Percentiles rank a stretch among this genome's conserved stretches.
Evolutionary conservation across 2,888 invertebrate species (phyloP).

Genomic region (Coelopa pilipes): DNA sequence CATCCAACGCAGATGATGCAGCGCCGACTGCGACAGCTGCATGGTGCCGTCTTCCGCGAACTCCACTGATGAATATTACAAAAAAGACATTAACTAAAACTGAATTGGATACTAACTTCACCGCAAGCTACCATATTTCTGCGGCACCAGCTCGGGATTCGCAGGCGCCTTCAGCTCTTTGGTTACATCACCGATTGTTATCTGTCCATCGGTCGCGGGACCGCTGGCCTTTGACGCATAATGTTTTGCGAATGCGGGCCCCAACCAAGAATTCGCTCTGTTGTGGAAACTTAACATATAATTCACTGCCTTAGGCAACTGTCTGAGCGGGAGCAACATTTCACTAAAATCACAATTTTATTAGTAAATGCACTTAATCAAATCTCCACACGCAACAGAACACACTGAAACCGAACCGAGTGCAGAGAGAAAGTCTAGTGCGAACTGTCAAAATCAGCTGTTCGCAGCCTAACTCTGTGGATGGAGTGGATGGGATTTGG

Average conservation of each 20-base stretch:
- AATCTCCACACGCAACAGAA: neutral
- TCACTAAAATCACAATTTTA: conserved; percentile 20
- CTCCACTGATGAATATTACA: conserved; percentile 58
- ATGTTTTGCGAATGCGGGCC: conserved; percentile 40
- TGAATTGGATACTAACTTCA: neutral
- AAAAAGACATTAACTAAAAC: conserved; percentile 53
- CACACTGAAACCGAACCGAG: too few species aligned
- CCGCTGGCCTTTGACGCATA: conserved; percentile 43
- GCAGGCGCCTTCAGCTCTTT: conserved; percentile 74
- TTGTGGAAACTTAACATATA: conserved; percentile 11
- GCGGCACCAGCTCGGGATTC: conserved; percentile 85
- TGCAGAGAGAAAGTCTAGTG: neutral
- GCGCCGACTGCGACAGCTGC: conserved; percentile 75
- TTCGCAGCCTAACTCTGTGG: neutral
- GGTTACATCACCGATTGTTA: conserved; percentile 80
- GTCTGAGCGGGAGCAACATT: conserved; percentile 44
- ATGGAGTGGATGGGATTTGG: neutral
- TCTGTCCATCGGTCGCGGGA: conserved; percentile 48
- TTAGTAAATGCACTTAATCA: neutral
- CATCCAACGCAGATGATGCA: conserved; percentile 93
- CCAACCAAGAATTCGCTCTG: conserved; percentile 33
- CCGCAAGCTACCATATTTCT: conserved; percentile 60
- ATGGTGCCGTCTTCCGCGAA: conserved; percentile 70
- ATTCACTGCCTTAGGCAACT: conserved; percentile 40
- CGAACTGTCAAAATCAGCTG: conserved; percentile 28